Evolutionary conservation across 2,113 vertebrate species (phyloP).

Genomic region (Toxotes jaculatrix): DNA sequence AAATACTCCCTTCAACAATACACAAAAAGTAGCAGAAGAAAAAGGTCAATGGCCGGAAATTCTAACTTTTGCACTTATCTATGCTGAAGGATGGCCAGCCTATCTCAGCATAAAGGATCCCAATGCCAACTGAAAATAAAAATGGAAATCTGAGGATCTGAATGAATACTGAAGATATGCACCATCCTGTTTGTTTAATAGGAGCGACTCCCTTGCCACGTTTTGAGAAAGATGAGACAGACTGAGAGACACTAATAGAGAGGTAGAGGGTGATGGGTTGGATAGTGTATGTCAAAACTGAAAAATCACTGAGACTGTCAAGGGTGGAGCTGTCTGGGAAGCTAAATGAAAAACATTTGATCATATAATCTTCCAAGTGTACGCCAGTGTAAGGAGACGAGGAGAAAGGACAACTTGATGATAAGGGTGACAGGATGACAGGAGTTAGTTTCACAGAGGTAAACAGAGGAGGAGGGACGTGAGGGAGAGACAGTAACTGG

Average conservation of each 20-base stretch:
- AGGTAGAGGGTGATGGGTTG: not conserved
- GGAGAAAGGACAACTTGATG: not conserved
- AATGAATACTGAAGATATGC: not conserved
- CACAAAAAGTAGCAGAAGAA: not conserved
- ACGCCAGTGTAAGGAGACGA: not conserved
- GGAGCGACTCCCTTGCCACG: not conserved
- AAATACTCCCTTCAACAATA: not conserved
- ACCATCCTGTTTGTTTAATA: not conserved
- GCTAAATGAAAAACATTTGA: slow-evolving; percentile 42
- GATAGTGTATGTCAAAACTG: slow-evolving; percentile 22
- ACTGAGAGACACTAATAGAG: slow-evolving; percentile 28
- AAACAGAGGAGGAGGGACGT: not conserved
- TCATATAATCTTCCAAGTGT: slow-evolving; percentile 7
- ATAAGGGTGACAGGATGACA: slow-evolving; percentile 17
- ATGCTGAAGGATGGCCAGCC: not conserved
- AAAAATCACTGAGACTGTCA: slow-evolving; percentile 13
- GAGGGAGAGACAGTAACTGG: not conserved
- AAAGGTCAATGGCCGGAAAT: not conserved
- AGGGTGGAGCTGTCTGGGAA: not conserved
- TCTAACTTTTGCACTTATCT: not conserved
- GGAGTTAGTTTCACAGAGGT: not conserved
- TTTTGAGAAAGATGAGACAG: not conserved
- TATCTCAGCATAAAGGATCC: not conserved
- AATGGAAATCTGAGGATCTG: not conserved
- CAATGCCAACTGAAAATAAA: not conserved